These are phyloP conservation scores for Megaleporinus macrocephalus DNA, from an alignment of 2,113 vertebrate genomes.

Conservation along the genomic window DNA sequence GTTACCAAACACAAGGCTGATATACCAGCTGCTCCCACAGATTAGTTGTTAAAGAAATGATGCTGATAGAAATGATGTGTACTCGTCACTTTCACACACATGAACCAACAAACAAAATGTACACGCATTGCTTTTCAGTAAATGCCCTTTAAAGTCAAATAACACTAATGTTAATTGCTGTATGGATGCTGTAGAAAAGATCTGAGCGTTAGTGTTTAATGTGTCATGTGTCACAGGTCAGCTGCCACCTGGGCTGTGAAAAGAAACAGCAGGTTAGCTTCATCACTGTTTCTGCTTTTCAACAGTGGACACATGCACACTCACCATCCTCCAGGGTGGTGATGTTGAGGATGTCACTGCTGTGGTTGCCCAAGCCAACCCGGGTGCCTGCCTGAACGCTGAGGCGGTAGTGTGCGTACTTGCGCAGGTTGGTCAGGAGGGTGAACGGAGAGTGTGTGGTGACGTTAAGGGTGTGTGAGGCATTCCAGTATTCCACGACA, in stretches of 20 bases:
- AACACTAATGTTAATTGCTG: background rate
- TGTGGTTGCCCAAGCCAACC: slow-evolving; percentile 76
- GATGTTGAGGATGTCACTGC: slow-evolving; percentile 79
- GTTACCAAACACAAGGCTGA: slow-evolving; percentile 12
- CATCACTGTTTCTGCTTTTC: background rate
- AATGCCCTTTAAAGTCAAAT: background rate
- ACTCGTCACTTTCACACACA: background rate
- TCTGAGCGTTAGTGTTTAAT: background rate
- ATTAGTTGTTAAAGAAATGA: no score
- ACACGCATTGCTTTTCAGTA: background rate
- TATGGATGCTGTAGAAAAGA: background rate
- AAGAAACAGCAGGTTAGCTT: background rate
- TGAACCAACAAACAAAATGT: background rate
- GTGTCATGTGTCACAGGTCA: background rate
- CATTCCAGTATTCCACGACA: slow-evolving; percentile 79
- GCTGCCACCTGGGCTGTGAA: slow-evolving; percentile 14
- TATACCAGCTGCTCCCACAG: background rate
- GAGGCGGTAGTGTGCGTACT: slow-evolving; percentile 75
- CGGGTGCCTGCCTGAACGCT: slow-evolving; percentile 73
- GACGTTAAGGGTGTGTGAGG: slow-evolving; percentile 76
- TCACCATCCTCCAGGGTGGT: slow-evolving; percentile 83
- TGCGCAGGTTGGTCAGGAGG: slow-evolving; percentile 73
- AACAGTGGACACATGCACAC: background rate
- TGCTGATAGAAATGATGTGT: no score
- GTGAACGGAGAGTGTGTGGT: slow-evolving; percentile 61